Evolutionary conservation across 1,140 invertebrate genomes (phyloP).

Genomic region (Drosophila oshimai): DNA sequence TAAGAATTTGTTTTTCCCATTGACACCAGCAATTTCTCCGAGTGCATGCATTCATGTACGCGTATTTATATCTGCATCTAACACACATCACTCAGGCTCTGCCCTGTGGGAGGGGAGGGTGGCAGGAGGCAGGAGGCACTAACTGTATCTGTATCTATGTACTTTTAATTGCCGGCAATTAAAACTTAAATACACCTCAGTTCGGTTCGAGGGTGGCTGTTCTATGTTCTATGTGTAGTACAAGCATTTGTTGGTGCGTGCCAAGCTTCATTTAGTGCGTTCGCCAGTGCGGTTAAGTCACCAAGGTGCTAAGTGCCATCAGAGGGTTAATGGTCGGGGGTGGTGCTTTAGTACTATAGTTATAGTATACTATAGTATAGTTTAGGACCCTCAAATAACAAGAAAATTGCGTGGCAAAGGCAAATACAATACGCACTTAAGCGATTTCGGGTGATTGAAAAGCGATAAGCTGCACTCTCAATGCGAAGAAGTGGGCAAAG

Average conservation of each 20-base stretch:
- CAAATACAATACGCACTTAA: constrained; percentile 51
- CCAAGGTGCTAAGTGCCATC: constrained; percentile 69
- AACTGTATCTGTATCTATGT: constrained; percentile 68
- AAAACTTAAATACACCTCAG: constrained; percentile 72
- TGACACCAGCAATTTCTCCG: neutral
- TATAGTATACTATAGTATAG: too few species aligned
- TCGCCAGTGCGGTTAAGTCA: constrained; percentile 65
- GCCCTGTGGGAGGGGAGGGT: neutral
- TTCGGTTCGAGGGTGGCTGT: constrained; percentile 14
- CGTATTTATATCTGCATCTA: constrained; percentile 39
- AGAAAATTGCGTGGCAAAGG: constrained; percentile 73
- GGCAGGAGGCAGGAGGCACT: constrained; percentile 3
- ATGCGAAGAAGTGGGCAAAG: neutral
- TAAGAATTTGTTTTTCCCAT: neutral
- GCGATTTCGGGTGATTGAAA: constrained; percentile 40
- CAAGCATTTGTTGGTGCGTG: constrained; percentile 50
- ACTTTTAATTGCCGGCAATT: constrained; percentile 82
- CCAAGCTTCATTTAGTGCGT: constrained; percentile 71
- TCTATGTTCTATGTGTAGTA: constrained; percentile 4
- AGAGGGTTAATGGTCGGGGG: neutral
- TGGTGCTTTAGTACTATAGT: neutral
- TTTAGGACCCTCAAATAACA: constrained; percentile 38
- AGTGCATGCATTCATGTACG: neutral
- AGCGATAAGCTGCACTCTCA: constrained; percentile 37
- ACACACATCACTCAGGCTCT: constrained; percentile 27